Base-by-base conservation (phyloP, 2,113 vertebrate species). In the Cisticola juncidis region DNA sequence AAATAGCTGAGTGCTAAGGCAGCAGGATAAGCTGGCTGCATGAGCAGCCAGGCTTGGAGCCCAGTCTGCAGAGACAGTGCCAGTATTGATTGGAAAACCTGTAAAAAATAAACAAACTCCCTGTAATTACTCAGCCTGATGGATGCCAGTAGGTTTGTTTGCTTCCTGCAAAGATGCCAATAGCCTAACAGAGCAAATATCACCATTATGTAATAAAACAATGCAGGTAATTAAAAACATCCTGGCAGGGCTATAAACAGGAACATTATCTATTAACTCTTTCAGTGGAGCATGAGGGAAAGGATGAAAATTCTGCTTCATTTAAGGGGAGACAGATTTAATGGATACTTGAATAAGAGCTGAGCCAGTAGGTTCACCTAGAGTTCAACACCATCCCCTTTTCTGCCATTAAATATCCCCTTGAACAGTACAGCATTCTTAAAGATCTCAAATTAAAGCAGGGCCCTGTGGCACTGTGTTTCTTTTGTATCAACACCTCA, bases 61-160 rank as follows among this genome's bases (percentile, higher is more conserved):
- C 68, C 69, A 76, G 17, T 56, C 81, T 72, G 73, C 91, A 81
- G 42, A 94, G 68, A 65, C 33, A 42, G 35, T 94, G 94, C 74
- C 84, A 89, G 65, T 73, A 95, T 88, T 76, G 87, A 96, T 85
- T 69, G 77, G 84, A 35, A 76, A 87, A 92, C 61, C 73, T 47
- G 54, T n/a, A 77, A 95, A 91, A 96, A 91, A 69, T 82, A 91
- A 95, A 96, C 70, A 92, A 87, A 87, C 17, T 66, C 62, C 7
- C 66, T 80, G 94, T 85, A 91, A 95, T 96, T 91, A 82, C 81
- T 95, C 96, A 95, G 44, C n/a, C 22, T 92, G 94, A 97, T 85
- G 87, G 94, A 96, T 96, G 93, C 66, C 84, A 91, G 70, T 26
- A 58, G 74, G 73, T 94, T 96, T 89, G 89, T 91, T 94, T 94